Evolutionary conservation across 2,113 vertebrate genomes (phyloP).

Genomic region (Macrotis lagotis): DNA sequence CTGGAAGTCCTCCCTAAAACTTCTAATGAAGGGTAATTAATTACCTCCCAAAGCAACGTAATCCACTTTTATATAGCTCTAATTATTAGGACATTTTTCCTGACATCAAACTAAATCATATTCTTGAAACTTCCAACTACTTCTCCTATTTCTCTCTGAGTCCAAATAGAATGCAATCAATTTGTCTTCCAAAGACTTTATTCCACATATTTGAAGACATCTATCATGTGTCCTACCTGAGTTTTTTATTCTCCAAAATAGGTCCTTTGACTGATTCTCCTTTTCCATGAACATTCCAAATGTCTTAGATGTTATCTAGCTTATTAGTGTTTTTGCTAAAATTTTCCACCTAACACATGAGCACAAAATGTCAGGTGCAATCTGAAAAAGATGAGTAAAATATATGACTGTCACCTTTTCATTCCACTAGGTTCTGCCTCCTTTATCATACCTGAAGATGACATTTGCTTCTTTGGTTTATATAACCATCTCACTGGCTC

Average conservation of each 20-base stretch:
- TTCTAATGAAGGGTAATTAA: background rate
- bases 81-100: background rate
- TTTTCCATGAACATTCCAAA: background rate
- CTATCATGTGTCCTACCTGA: background rate
- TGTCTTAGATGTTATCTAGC: background rate
- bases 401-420: background rate
- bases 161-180: background rate
- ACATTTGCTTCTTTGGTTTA: background rate
- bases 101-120: background rate
- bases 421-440: background rate
- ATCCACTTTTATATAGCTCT: background rate
- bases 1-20: too few species aligned
- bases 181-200: background rate
- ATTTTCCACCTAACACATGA: background rate
- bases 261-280: background rate
- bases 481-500: background rate
- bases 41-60: background rate
- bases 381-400: background rate
- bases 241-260: background rate
- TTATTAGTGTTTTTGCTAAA: background rate
- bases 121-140: background rate
- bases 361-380: background rate
- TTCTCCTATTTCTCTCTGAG: background rate
- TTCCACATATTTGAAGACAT: background rate
- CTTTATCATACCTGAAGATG: background rate